Conservation (phyloP, 2,888 invertebrate genomes). For the Amblyteles armatorius region DNA sequence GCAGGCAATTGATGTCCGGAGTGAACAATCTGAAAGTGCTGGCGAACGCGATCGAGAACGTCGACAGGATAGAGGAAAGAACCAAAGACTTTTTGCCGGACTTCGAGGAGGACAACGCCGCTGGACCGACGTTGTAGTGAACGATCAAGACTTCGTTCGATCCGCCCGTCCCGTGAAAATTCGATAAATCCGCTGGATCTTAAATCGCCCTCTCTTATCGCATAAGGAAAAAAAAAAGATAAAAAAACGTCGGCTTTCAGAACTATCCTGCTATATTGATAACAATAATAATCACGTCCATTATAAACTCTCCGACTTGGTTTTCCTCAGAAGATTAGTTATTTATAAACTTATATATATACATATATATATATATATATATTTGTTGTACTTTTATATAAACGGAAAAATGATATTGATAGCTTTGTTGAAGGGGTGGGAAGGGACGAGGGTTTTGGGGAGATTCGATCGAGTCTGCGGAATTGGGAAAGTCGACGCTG, state of each 20-base stretch:
- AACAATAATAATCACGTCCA: conserved; percentile 64
- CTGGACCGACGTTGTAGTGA: conserved; percentile 85
- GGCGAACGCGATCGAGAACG: conserved; percentile 88
- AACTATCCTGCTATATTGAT: conserved; percentile 33
- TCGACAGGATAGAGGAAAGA: conserved; percentile 86
- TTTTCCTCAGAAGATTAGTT: conserved; percentile 62
- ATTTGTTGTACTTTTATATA: conserved; percentile 71
- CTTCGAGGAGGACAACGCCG: conserved; percentile 85
- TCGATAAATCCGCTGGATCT: conserved; percentile 20
- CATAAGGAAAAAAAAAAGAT: conserved; percentile 57
- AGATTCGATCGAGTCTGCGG: no score
- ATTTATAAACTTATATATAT: conserved; percentile 69
- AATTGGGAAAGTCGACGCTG: no score
- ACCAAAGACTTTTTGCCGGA: conserved; percentile 85
- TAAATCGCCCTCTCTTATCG: conserved; percentile 59
- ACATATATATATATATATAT: no score
- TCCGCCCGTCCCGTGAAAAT: conserved; percentile 21
- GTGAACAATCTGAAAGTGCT: conserved; percentile 89
- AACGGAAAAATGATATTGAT: conserved; percentile 30
- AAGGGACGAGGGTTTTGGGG: no score
- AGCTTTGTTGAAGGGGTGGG: background rate
- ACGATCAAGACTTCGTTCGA: conserved; percentile 5
- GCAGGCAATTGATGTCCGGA: conserved; percentile 89
- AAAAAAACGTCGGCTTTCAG: conserved; percentile 52
- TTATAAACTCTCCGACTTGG: conserved; percentile 65